Evolutionary conservation across 2,113 vertebrate genomes (phyloP), one percentile per base, ranked within the genome.

Genomic region (Vanacampus margaritifer): DNA sequence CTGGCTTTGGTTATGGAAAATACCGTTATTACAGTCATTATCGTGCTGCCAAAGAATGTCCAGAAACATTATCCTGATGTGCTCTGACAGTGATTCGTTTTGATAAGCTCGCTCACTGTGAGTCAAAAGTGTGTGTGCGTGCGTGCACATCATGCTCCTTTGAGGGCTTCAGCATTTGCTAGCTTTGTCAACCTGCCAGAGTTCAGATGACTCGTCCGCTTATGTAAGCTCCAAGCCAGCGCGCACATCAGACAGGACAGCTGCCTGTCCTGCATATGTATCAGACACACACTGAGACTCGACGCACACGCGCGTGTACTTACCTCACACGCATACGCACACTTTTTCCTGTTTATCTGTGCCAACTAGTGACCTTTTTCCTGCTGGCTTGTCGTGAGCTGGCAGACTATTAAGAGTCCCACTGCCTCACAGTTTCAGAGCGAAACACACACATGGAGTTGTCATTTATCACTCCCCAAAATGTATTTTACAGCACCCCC

Each of bases 171-270:
- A 65, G 74, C 39, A 0, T 63, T 59, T 35, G 67, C 59, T 69
- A 57, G 35, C 71, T 64, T 68, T 32, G 35, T 80, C 72, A 69
- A 78, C 73, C 76, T 84, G 71, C 73, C 68, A 70, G 67, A 79
- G 75, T 68, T 82, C 75, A 81, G 78, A 70, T 84, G 74, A 84
- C 79, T 71, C 68, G 75, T 72, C 71, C 48, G 76, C 74, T 89
- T 86, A 87, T 82, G 81, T 79, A 88, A 90, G 78, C 80, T 65
- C 66, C 82, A 76, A 83, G 72, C 71, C 73, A 67, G 54, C 43
- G 66, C 74, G 79, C 67, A 51, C 79, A 85, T 87, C 78, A 84
- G 79, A 87, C 79, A 75, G 81, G 89, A 87, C 89, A 91, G 83
- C 87, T 89, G 87, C 76, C 78, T 76, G 72, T 89, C 82, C 77